phyloP scores from a whole-genome alignment of 2,888 invertebrate genomes.

The Smittia sp. region DNA sequence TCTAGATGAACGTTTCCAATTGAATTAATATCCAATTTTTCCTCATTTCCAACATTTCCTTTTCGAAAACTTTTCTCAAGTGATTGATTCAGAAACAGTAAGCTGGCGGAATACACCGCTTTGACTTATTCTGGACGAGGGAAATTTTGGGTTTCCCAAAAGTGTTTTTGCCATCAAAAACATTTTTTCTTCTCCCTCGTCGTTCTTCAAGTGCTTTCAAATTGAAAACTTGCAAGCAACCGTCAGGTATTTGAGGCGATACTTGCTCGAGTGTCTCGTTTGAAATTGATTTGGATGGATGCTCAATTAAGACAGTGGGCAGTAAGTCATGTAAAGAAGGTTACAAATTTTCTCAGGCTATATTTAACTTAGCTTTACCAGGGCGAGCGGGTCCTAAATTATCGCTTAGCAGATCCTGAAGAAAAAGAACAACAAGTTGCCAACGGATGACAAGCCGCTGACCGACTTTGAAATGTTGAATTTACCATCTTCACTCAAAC shows the following conservation, averaged over 20 bases:
- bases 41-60: neutral
- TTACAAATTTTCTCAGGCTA: no score
- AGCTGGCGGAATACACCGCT: no score
- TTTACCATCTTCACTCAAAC: no score
- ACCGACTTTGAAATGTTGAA: no score
- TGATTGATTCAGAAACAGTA: neutral
- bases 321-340: no score
- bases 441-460: no score
- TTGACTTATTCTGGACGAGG: neutral
- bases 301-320: no score
- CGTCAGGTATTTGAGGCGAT: neutral
- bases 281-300: no score
- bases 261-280: neutral
- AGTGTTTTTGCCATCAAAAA: neutral
- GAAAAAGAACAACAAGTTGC: no score
- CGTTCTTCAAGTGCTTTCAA: neutral
- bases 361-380: no score
- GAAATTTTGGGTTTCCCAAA: neutral
- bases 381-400: no score
- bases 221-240: neutral
- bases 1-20: constrained; percentile 23
- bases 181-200: neutral
- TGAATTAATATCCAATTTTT: constrained; percentile 33
- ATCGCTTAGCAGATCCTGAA: no score
- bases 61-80: neutral